These are phyloP conservation scores for Bursaphelenchus mucronatus DNA, from an alignment of 1,140 invertebrate genomes.

Conservation along the genomic window DNA sequence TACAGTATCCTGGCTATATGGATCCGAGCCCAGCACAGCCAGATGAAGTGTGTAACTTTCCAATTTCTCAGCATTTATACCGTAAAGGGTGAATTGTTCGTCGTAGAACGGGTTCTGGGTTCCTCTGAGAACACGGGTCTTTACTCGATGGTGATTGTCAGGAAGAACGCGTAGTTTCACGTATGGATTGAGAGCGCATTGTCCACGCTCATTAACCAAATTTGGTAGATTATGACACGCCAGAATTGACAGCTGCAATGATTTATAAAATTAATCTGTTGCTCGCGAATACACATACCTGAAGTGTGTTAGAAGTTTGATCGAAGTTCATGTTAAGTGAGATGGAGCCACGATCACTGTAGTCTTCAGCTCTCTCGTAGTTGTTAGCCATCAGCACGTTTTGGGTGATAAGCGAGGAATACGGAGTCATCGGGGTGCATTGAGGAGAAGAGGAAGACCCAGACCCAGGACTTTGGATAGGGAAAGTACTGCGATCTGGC, in stretches of 20 bases:
- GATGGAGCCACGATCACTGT: conserved; percentile 28
- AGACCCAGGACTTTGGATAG: conserved; percentile 22
- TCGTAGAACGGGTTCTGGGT: conserved; percentile 87
- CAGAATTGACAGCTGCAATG: conserved; percentile 48
- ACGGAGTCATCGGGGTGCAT: conserved; percentile 40
- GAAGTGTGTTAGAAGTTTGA: conserved; percentile 25
- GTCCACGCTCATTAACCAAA: conserved; percentile 32
- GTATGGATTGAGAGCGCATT: conserved; percentile 72
- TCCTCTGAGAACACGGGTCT: conserved; percentile 84
- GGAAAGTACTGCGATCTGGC: conserved; percentile 20
- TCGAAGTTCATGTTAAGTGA: conserved; percentile 38
- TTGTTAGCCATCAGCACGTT: neutral
- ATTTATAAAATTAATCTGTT: conserved; percentile 11
- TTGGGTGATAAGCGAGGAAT: conserved; percentile 30
- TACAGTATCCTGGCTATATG: conserved; percentile 91
- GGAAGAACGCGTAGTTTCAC: conserved; percentile 87
- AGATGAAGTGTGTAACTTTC: conserved; percentile 82
- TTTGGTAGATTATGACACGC: conserved; percentile 52
- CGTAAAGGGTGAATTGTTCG: conserved; percentile 93
- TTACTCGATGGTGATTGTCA: conserved; percentile 86
- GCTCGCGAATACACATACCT: conserved; percentile 17
- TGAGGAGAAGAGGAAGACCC: conserved; percentile 34
- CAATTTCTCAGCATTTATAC: conserved; percentile 76
- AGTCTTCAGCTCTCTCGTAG: neutral
- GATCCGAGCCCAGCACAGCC: conserved; percentile 86